Evolutionary conservation across 1,140 invertebrate species (phyloP).

Genomic region (Platyscapa corneri): DNA sequence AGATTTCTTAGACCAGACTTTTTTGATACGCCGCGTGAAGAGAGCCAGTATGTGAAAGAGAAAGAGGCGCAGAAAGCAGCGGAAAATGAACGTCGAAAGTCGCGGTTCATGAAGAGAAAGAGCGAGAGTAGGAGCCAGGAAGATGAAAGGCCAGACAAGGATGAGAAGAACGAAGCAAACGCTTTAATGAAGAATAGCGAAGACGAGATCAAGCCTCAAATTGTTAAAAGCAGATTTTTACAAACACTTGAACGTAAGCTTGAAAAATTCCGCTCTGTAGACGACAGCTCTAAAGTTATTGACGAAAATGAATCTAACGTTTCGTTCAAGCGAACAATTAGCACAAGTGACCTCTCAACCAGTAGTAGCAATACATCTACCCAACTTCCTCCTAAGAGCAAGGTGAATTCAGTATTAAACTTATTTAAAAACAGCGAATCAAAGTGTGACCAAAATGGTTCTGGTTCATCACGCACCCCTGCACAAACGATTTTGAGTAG

Average conservation of each 20-base stretch:
- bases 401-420: constrained; percentile 81
- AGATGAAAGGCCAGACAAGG: constrained; percentile 61
- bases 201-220: not conserved
- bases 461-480: constrained; percentile 48
- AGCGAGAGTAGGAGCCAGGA: constrained; percentile 36
- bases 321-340: constrained; percentile 79
- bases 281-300: constrained; percentile 48
- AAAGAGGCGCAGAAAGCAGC: constrained; percentile 77
- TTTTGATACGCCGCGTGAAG: constrained; percentile 82
- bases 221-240: constrained; percentile 63
- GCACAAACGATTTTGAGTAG: constrained; percentile 61
- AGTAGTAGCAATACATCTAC: constrained; percentile 58
- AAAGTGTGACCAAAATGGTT: constrained; percentile 46
- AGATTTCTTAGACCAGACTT: constrained; percentile 86
- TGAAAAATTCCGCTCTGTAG: constrained; percentile 69
- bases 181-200: constrained; percentile 57
- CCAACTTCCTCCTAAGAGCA: constrained; percentile 73
- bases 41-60: constrained; percentile 81
- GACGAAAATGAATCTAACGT: constrained; percentile 70
- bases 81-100: constrained; percentile 71
- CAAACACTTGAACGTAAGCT: constrained; percentile 73
- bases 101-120: constrained; percentile 65
- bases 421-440: constrained; percentile 80
- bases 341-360: constrained; percentile 78
- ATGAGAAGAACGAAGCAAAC: constrained; percentile 69